Conservation (phyloP, 2,797 vertebrate genomes). For the Peromyscus aztecus region DNA sequence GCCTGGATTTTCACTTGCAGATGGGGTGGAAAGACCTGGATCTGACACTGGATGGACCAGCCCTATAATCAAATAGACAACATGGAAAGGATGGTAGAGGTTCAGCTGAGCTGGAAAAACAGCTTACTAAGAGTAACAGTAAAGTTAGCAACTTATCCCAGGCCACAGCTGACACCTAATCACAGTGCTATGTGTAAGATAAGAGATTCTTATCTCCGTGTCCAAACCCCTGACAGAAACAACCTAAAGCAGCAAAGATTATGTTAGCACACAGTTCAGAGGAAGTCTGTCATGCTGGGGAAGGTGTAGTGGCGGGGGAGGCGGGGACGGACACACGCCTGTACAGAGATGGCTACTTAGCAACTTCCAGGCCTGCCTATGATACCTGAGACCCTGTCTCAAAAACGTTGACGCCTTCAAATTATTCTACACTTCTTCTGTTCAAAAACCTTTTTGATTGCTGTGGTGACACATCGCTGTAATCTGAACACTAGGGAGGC, state of each 20-base stretch:
- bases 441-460: neutral
- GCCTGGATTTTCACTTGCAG: slow-evolving; percentile 14
- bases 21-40: neutral
- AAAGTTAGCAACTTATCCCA: neutral
- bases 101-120: neutral
- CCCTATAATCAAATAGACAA: neutral
- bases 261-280: neutral
- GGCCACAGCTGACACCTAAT: neutral
- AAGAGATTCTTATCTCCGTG: neutral
- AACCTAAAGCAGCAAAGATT: neutral
- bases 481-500: neutral
- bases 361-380: neutral
- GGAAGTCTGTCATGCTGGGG: neutral
- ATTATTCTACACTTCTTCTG: neutral
- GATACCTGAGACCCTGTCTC: neutral
- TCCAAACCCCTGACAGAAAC: neutral
- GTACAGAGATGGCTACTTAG: neutral
- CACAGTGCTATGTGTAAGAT: neutral
- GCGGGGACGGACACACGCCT: neutral
- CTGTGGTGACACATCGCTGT: neutral
- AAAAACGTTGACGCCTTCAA: neutral
- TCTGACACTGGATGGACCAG: neutral
- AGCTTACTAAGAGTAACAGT: neutral
- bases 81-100: neutral
- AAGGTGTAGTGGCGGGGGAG: neutral